Percentiles rank a stretch among this genome's conserved stretches.
These are phyloP conservation scores for Ficedula albicollis DNA, from an alignment of 2,797 vertebrate genomes.

Conservation along the genomic window DNA sequence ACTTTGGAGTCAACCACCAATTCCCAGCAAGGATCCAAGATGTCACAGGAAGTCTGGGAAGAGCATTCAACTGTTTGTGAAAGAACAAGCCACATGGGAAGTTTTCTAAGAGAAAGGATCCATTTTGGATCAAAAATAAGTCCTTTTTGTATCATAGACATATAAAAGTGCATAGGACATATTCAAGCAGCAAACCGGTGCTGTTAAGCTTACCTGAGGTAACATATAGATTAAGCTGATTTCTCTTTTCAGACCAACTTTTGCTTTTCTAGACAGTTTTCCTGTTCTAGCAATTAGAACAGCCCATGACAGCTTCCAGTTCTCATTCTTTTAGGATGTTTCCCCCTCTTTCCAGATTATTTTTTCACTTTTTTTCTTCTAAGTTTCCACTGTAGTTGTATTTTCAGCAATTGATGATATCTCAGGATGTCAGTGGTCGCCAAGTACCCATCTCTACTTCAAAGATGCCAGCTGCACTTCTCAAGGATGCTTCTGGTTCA, in stretches of 20 bases:
- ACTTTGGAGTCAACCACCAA: neutral
- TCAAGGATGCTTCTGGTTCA: neutral
- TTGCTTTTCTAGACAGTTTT: neutral
- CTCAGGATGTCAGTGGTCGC: neutral
- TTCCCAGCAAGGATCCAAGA: neutral
- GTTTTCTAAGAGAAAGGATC: neutral
- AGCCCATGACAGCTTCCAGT: neutral
- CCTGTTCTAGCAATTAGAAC: neutral
- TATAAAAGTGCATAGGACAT: neutral
- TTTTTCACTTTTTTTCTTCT: neutral
- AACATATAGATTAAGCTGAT: neutral
- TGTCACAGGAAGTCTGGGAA: neutral
- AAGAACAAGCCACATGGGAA: neutral
- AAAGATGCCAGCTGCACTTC: neutral
- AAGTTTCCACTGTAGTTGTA: neutral
- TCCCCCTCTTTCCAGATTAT: neutral
- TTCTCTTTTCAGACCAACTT: neutral
- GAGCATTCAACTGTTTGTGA: neutral
- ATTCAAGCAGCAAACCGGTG: neutral
- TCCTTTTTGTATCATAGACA: neutral
- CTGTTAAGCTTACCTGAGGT: rapidly evolving
- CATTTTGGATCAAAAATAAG: neutral
- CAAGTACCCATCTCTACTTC: neutral
- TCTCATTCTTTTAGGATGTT: neutral
- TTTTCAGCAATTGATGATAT: neutral